These are phyloP conservation scores for Zaprionus camerounensis DNA, from an alignment of 1,140 invertebrate genomes.

Conservation along the genomic window DNA sequence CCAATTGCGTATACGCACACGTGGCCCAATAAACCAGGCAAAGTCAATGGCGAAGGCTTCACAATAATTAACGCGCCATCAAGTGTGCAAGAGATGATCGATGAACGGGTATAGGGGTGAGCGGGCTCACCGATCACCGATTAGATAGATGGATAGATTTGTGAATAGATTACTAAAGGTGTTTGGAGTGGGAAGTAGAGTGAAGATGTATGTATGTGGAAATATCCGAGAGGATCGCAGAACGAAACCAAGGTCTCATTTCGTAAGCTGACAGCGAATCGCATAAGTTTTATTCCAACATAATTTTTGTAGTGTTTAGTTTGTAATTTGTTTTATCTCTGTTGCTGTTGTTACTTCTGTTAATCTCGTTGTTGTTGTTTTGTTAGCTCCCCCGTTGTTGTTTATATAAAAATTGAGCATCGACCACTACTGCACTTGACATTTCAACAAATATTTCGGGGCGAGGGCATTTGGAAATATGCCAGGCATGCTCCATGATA, in stretches of 20 bases:
- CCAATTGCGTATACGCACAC: slow-evolving; percentile 78
- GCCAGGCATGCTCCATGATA: slow-evolving; percentile 70
- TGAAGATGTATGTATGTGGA: slow-evolving; percentile 2
- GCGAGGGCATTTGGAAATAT: slow-evolving; percentile 71
- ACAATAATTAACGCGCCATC: slow-evolving; percentile 37
- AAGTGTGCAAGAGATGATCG: slow-evolving; percentile 35
- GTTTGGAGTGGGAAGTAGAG: background rate
- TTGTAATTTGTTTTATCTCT: slow-evolving; percentile 4
- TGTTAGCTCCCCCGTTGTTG: slow-evolving; percentile 21
- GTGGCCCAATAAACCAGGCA: slow-evolving; percentile 64
- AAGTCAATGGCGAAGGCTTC: slow-evolving; percentile 77
- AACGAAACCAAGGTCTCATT: slow-evolving; percentile 39
- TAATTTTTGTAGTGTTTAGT: slow-evolving; percentile 21
- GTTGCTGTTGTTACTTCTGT: slow-evolving; percentile 19
- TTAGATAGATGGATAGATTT: background rate
- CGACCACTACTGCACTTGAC: slow-evolving; percentile 61
- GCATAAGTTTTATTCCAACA: slow-evolving; percentile 23
- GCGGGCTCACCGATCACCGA: background rate
- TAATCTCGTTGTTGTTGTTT: slow-evolving; percentile 31
- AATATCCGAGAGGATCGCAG: slow-evolving; percentile 11
- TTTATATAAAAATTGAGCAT: slow-evolving; percentile 29
- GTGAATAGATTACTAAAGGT: slow-evolving; percentile 1
- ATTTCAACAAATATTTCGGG: slow-evolving; percentile 73
- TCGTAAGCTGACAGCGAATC: slow-evolving; percentile 44
- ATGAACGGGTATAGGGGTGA: slow-evolving; percentile 7